These are phyloP conservation scores for Mechanitis messenoides DNA, from an alignment of 2,888 invertebrate genomes.

Conservation along the genomic window DNA sequence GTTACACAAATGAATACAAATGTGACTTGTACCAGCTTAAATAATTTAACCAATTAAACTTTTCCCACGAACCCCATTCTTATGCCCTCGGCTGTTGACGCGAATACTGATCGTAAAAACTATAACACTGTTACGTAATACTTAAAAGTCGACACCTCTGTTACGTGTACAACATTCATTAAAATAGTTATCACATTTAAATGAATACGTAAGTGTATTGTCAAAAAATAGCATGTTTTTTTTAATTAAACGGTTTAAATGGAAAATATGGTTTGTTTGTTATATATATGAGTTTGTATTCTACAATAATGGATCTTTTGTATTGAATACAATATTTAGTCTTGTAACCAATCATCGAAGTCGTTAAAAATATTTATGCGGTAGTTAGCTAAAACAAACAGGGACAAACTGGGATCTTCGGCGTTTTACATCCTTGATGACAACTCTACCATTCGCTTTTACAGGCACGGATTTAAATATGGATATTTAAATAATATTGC, in stretches of 20 bases:
- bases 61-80: slow-evolving; percentile 57
- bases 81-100: slow-evolving; percentile 46
- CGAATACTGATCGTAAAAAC: slow-evolving; percentile 36
- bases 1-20: slow-evolving; percentile 57
- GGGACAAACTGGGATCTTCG: slow-evolving; percentile 51
- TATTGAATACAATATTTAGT: slow-evolving; percentile 6
- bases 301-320: slow-evolving; percentile 12
- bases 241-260: too few species aligned
- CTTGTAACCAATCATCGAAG: slow-evolving; percentile 53
- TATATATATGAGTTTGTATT: slow-evolving; percentile 4
- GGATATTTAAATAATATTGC: too few species aligned
- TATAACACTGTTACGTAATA: neutral
- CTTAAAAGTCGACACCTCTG: neutral
- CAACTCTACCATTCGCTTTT: slow-evolving; percentile 63
- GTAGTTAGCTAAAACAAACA: slow-evolving; percentile 68
- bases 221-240: too few species aligned
- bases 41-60: slow-evolving; percentile 65
- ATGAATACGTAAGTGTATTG: too few species aligned
- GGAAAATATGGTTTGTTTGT: too few species aligned
- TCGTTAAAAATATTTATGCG: slow-evolving; percentile 68
- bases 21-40: slow-evolving; percentile 44
- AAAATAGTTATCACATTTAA: too few species aligned
- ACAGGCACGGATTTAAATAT: slow-evolving; percentile 44
- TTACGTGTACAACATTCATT: neutral
- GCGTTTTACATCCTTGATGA: slow-evolving; percentile 73